These are phyloP conservation scores for Empidonax traillii DNA, from an alignment of 2,113 vertebrate species.

Conservation along the genomic window DNA sequence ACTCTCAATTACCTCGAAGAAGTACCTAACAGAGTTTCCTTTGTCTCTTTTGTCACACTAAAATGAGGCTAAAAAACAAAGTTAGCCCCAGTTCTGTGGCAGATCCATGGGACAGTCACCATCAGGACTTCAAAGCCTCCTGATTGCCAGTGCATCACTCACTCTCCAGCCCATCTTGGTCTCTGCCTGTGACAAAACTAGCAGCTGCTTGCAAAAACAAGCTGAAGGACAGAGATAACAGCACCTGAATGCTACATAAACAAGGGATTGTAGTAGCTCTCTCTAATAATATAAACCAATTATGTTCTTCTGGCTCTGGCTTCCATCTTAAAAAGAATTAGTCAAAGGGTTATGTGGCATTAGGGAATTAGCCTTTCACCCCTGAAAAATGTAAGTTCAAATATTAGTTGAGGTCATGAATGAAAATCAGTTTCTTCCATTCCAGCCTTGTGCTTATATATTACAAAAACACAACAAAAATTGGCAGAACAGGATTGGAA, in stretches of 20 bases:
- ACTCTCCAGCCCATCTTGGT: background rate
- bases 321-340: constrained; percentile 34
- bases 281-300: constrained; percentile 31
- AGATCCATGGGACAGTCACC: background rate
- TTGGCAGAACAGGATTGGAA: background rate
- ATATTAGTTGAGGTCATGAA: background rate
- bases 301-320: constrained; percentile 22
- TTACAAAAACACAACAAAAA: background rate
- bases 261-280: background rate
- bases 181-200: constrained; percentile 14
- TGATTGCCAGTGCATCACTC: background rate
- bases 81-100: background rate
- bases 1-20: background rate
- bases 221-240: constrained; percentile 54
- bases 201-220: constrained; percentile 10
- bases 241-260: constrained; percentile 25
- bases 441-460: background rate
- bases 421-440: constrained; percentile 5
- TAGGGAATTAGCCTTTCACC: constrained; percentile 37
- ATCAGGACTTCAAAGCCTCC: background rate
- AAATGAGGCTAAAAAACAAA: background rate
- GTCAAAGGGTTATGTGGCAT: background rate
- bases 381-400: constrained; percentile 5
- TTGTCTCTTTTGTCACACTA: background rate
- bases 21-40: background rate